A percentile compares a stretch with the other conserved stretches of the same genome.
Evolutionary conservation across 30 jellyfish, hydroid and myxozoan species (phyloP).

Genomic region (Aurelia aurita): DNA sequence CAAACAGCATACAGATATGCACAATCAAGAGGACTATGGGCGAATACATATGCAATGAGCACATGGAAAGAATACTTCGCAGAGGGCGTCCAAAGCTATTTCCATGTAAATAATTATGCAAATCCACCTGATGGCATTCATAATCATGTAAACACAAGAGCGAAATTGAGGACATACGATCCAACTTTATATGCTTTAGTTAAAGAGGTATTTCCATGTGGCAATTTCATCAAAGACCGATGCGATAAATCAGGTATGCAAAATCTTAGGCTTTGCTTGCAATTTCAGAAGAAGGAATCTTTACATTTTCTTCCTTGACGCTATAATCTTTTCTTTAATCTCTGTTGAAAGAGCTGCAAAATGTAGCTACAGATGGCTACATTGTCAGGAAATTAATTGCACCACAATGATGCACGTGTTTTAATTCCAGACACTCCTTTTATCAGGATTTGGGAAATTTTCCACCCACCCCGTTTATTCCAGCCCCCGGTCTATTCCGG

Average conservation of each 20-base stretch:
- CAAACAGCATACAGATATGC: conserved; percentile 76
- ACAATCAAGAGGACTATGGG: conserved; percentile 72
- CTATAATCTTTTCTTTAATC: no score
- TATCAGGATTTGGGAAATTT: no score
- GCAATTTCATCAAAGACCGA: conserved; percentile 62
- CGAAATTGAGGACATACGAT: conserved; percentile 59
- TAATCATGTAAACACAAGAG: conserved; percentile 70
- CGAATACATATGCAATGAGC: conserved; percentile 84
- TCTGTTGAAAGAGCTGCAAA: no score
- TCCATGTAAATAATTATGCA: conserved; percentile 71
- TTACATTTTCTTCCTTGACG: no score
- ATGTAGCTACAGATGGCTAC: no score
- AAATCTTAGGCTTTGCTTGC: not conserved
- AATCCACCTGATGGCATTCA: conserved; percentile 76
- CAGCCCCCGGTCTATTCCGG: no score
- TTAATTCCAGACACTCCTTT: no score
- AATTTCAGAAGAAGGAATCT: no score
- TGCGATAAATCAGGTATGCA: conserved; percentile 69
- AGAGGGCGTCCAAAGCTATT: conserved; percentile 84
- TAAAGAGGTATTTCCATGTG: conserved; percentile 85
- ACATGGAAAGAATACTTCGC: conserved; percentile 84
- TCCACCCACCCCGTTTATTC: no score
- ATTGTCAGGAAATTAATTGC: no score
- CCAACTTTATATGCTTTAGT: conserved; percentile 67
- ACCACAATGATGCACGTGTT: no score